phyloP scores from a whole-genome alignment of 2,888 invertebrate species.

The Clitarchus hookeri region DNA sequence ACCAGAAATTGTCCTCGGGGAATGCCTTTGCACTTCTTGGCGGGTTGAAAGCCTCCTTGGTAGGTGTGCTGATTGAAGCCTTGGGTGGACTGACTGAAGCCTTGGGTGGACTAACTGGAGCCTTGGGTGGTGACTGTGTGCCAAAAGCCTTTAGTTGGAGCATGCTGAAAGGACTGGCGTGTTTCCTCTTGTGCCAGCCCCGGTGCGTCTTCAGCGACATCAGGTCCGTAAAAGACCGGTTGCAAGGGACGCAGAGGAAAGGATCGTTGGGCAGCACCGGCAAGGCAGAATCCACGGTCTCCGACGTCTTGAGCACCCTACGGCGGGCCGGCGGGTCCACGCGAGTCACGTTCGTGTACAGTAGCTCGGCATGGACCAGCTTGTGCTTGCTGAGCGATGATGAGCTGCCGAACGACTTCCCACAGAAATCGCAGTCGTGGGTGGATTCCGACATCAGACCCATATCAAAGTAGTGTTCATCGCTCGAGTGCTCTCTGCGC shows the following conservation, averaged over 20 bases:
- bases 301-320: neutral
- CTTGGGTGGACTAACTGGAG: neutral
- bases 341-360: conserved; percentile 3
- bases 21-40: neutral
- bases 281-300: neutral
- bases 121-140: neutral
- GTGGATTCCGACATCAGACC: conserved; percentile 51
- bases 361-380: conserved; percentile 29
- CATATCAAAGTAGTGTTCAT: conserved; percentile 37
- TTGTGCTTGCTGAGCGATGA: conserved; percentile 32
- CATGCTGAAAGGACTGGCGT: neutral
- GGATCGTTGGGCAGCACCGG: neutral
- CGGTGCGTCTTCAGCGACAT: conserved; percentile 66
- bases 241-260: conserved; percentile 28
- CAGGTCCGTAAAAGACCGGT: conserved; percentile 52
- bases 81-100: neutral
- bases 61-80: neutral
- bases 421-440: conserved; percentile 63
- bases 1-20: neutral
- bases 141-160: neutral
- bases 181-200: conserved; percentile 59
- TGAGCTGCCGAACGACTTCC: conserved; percentile 61
- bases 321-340: neutral
- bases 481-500: conserved; percentile 36
- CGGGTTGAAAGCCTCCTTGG: neutral